Base-by-base conservation (phyloP, 2,888 invertebrate species). In the Drosophila meridionalis region DNA sequence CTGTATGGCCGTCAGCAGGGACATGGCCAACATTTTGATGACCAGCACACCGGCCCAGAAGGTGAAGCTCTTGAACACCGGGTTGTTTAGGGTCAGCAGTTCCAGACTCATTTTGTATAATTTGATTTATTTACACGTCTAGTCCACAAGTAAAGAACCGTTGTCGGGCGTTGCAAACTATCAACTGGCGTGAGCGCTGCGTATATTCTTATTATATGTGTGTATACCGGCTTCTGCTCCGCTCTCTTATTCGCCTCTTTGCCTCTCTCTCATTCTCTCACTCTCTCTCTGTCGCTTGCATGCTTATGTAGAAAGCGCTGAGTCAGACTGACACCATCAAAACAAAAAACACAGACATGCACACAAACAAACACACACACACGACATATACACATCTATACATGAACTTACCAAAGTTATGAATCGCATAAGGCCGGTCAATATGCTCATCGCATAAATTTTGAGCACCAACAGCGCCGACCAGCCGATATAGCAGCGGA, bases 21-120 rank as follows among this genome's bases (percentile, higher is more conserved):
- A 77, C 94, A 94, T 94, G 2, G 84, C 48, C 11, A 94, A 69
- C 89, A 94, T 92, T 91, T 94, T 94, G 8, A 94, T 43, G 1
- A 92, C 92, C 74, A 94, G 79, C 34, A 94, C 82, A 9, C 91
- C 91, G 30, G 91, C 80, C 92, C 94, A 94, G 79, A 94, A 94
- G 4, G 90, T 81, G 83, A 92, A 94, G 20, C 92, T 78, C 60
- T 85, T 89, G 80, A 94, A 94, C 50, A 94, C 93, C 11, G 85
- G 85, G 73, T 92, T 92, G 12, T 80, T 86, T 3, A 92, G 84
- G 67, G 78, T 87, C 14, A 90, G 56, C 43, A 91, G 68, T 60
- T 91, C 89, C 65, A 82, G 58, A 45, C 82, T 76, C 90, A 91
- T 91, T 40, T n/a, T 73, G 20, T 62, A 20, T 8, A 34, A 43